Evolutionary conservation across 2,797 vertebrate species (phyloP).

Genomic region (Carapus acus): DNA sequence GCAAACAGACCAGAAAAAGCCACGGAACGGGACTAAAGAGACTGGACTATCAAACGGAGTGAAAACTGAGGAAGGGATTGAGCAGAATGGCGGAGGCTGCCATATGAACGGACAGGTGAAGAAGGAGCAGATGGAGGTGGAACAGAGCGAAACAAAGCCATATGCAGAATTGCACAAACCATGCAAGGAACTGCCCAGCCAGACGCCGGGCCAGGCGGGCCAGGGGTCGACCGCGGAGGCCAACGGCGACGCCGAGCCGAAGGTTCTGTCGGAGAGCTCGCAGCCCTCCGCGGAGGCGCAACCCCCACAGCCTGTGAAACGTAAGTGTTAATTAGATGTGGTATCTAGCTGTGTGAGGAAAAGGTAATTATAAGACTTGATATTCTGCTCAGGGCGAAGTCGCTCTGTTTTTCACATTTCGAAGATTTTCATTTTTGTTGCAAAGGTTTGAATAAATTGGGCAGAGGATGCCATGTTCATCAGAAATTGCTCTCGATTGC

Average conservation of each 20-base stretch:
- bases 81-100: constrained; percentile 19
- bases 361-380: not conserved
- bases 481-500: too few relatives aligned
- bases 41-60: constrained; percentile 49
- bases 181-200: constrained; percentile 49
- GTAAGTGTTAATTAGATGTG: constrained; percentile 43
- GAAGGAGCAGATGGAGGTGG: constrained; percentile 48
- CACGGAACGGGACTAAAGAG: constrained; percentile 27
- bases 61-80: constrained; percentile 36
- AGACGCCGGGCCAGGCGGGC: constrained; percentile 37
- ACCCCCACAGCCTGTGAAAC: constrained; percentile 58
- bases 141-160: constrained; percentile 57
- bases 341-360: not conserved
- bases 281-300: constrained; percentile 47
- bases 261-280: constrained; percentile 52
- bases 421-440: too few relatives aligned
- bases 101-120: constrained; percentile 53
- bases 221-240: constrained; percentile 48
- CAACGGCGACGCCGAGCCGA: constrained; percentile 47
- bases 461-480: too few relatives aligned
- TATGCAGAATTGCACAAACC: constrained; percentile 56
- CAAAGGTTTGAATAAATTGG: too few relatives aligned
- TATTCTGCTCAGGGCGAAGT: too few relatives aligned
- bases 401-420: too few relatives aligned
- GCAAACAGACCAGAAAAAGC: constrained; percentile 36